These are phyloP conservation scores for Discoglossus pictus DNA, from an alignment of 2,797 vertebrate species.

Conservation along the genomic window DNA sequence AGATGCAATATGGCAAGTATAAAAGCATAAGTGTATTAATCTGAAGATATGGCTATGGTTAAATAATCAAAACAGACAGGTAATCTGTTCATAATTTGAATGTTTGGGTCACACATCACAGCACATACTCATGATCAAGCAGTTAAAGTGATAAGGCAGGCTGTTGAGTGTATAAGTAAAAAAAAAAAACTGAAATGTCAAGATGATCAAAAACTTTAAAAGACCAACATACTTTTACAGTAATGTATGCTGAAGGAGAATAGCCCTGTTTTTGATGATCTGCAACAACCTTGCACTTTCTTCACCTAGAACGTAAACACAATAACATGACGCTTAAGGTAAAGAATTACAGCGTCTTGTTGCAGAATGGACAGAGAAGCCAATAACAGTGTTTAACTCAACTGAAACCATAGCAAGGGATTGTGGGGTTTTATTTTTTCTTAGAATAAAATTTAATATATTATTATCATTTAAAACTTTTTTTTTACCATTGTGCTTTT, in stretches of 20 bases:
- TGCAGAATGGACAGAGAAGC: constrained; percentile 43
- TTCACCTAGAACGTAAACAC: constrained; percentile 51
- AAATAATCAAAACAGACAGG: constrained; percentile 18
- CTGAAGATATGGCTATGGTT: constrained; percentile 23
- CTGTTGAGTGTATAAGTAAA: constrained; percentile 17
- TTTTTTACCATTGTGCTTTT: too few species aligned
- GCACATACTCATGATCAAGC: constrained; percentile 42
- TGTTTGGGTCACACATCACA: constrained; percentile 29
- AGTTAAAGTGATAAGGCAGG: constrained; percentile 27
- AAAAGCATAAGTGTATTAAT: constrained; percentile 19
- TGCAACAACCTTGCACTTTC: constrained; percentile 52
- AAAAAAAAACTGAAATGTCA: constrained; percentile 38
- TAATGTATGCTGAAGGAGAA: constrained; percentile 51
- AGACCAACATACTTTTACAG: constrained; percentile 52
- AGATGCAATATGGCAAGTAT: constrained; percentile 4
- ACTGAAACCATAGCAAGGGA: not conserved
- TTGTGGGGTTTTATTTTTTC: too few species aligned
- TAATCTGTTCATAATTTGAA: constrained; percentile 21
- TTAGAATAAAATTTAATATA: too few species aligned
- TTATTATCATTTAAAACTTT: too few species aligned
- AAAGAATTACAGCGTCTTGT: constrained; percentile 51
- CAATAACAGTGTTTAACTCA: not conserved
- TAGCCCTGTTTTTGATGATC: constrained; percentile 52
- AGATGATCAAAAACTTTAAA: constrained; percentile 43
- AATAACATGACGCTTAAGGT: constrained; percentile 42